phyloP scores from a whole-genome alignment of 2,113 vertebrate species.

The Caranx ignobilis region DNA sequence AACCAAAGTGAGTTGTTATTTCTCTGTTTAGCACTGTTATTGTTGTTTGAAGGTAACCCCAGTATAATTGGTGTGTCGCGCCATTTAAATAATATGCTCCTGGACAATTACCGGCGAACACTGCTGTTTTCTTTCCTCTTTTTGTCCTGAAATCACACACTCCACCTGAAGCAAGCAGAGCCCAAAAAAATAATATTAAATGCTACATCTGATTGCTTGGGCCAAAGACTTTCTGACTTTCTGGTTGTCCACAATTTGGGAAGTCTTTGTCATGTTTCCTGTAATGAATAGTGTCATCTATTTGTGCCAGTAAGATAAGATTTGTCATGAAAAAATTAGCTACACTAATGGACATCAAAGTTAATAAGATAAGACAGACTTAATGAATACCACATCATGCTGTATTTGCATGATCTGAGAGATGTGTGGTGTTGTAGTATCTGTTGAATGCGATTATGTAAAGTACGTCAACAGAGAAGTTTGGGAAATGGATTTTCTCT shows the following conservation, averaged over 20 bases:
- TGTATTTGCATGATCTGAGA: conserved; percentile 40
- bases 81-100: not conserved
- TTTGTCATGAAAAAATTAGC: conserved; percentile 22
- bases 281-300: conserved; percentile 35
- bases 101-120: not conserved
- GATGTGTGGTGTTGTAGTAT: conserved; percentile 30
- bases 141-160: not conserved
- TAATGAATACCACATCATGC: conserved; percentile 35
- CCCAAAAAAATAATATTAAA: not conserved
- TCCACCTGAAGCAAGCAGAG: not conserved
- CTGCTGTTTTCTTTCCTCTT: not conserved
- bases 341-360: conserved; percentile 11
- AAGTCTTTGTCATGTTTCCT: not conserved
- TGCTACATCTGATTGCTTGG: not conserved
- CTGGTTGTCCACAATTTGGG: not conserved
- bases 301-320: conserved; percentile 9
- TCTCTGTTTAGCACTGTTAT: not conserved
- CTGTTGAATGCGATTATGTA: conserved; percentile 45
- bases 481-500: too few relatives aligned
- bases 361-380: conserved; percentile 42
- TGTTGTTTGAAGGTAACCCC: not conserved
- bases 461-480: conserved; percentile 20
- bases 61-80: not conserved
- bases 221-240: not conserved
- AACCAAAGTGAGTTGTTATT: conserved; percentile 14